Percentiles rank a stretch among this genome's conserved stretches.
phyloP scores from a whole-genome alignment of 2,888 invertebrate species.

The Dascillus cervinus region DNA sequence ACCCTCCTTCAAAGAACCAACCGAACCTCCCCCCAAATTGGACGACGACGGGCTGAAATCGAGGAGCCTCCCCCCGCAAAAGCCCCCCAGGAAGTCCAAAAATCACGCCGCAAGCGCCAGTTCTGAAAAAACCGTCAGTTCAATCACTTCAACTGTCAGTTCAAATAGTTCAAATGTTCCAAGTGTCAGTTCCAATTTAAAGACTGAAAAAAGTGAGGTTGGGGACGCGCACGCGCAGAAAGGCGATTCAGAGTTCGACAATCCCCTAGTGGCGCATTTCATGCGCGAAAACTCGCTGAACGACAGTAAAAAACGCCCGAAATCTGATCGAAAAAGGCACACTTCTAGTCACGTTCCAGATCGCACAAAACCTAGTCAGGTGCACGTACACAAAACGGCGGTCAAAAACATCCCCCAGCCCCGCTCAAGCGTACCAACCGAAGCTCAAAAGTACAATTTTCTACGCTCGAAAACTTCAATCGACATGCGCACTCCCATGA shows the following conservation, averaged over 20 bases:
- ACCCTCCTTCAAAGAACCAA: neutral
- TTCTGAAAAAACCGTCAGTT: neutral
- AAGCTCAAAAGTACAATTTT: slow-evolving; percentile 26
- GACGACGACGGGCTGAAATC: slow-evolving; percentile 2
- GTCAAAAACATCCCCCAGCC: slow-evolving; percentile 3
- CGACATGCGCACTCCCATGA: slow-evolving; percentile 28
- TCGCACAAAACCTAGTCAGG: slow-evolving; percentile 13
- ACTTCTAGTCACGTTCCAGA: slow-evolving; percentile 6
- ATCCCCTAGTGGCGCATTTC: slow-evolving; percentile 35
- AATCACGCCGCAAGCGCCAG: too few relatives aligned
- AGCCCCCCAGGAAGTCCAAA: slow-evolving; percentile 18
- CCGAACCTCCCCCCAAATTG: neutral
- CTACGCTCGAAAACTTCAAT: slow-evolving; percentile 40
- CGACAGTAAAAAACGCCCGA: slow-evolving; percentile 12
- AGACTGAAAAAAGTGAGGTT: slow-evolving; percentile 1
- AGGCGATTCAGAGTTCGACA: slow-evolving; percentile 11
- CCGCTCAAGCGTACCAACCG: slow-evolving; percentile 2
- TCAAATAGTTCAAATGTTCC: neutral
- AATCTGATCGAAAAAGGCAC: slow-evolving; percentile 1
- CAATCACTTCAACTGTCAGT: neutral
- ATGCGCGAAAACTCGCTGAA: slow-evolving; percentile 32
- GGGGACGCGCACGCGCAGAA: neutral
- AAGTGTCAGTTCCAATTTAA: slow-evolving; percentile 9
- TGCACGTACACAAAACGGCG: slow-evolving; percentile 6
- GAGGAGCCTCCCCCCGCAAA: slow-evolving; percentile 10